A percentile compares a stretch with the other conserved stretches of the same genome.
Conservation (phyloP, 2,797 vertebrate species). For the Psittacula echo region DNA sequence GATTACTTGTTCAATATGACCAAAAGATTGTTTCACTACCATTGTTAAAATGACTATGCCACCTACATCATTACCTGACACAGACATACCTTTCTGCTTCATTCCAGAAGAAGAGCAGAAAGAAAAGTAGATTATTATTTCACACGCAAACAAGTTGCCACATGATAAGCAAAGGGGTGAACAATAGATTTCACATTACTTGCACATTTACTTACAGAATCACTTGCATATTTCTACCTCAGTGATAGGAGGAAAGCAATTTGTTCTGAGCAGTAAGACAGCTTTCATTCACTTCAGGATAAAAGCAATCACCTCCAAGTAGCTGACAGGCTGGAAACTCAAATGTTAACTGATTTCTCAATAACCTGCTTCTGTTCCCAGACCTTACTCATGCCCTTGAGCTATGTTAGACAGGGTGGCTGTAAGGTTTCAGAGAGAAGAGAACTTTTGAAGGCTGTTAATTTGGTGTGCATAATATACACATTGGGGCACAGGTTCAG, state of each 20-base stretch:
- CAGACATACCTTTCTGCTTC: neutral
- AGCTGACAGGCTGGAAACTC: neutral
- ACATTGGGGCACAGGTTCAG: neutral
- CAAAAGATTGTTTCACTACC: neutral
- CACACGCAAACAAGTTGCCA: neutral
- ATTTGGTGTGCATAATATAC: neutral
- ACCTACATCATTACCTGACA: neutral
- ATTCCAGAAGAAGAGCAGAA: neutral
- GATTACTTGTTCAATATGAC: neutral
- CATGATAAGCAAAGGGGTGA: neutral
- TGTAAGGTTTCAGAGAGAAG: neutral
- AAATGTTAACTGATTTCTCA: neutral
- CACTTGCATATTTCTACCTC: neutral
- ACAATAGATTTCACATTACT: fast-evolving
- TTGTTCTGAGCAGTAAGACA: neutral
- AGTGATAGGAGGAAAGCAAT: neutral
- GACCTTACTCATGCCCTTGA: neutral
- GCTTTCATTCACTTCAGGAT: neutral
- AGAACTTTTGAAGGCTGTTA: neutral
- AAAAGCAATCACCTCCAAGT: neutral
- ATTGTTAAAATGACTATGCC: neutral
- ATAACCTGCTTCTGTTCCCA: neutral
- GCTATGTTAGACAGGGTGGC: neutral
- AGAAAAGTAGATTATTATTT: neutral
- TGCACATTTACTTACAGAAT: neutral